phyloP scores from a whole-genome alignment of 2,888 invertebrate genomes.

The Amiota communis region DNA sequence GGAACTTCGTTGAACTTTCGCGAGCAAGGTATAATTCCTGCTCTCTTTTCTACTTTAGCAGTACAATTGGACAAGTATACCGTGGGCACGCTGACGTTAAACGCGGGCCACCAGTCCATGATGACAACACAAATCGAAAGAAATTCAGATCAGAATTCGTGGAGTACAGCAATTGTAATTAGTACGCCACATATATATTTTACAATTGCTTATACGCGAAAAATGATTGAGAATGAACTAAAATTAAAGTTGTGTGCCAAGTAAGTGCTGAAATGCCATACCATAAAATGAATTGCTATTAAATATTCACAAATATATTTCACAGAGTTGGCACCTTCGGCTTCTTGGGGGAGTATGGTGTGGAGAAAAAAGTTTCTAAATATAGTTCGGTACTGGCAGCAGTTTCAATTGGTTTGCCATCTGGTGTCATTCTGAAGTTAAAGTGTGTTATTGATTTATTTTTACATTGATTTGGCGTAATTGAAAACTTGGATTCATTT shows the following conservation, averaged over 20 bases:
- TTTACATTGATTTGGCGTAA: background rate
- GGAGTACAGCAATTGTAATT: slow-evolving; percentile 84
- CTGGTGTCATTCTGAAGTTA: slow-evolving; percentile 90
- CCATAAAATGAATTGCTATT: background rate
- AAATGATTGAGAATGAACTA: slow-evolving; percentile 85
- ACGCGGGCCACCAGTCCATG: slow-evolving; percentile 80
- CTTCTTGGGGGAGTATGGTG: slow-evolving; percentile 89
- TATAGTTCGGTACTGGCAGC: slow-evolving; percentile 90
- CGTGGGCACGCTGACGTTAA: slow-evolving; percentile 90
- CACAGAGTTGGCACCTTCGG: slow-evolving; percentile 90
- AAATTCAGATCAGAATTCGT: slow-evolving; percentile 81
- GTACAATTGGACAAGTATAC: slow-evolving; percentile 90
- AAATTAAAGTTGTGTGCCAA: slow-evolving; percentile 85
- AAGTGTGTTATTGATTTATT: slow-evolving; percentile 76
- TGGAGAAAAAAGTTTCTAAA: slow-evolving; percentile 93
- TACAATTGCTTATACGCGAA: slow-evolving; percentile 84
- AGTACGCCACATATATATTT: slow-evolving; percentile 87
- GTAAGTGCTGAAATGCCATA: slow-evolving; percentile 73
- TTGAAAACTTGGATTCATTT: slow-evolving; percentile 40
- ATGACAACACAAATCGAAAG: slow-evolving; percentile 88
- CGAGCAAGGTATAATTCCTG: slow-evolving; percentile 83
- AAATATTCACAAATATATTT: slow-evolving; percentile 36
- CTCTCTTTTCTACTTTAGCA: slow-evolving; percentile 85
- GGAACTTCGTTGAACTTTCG: slow-evolving; percentile 85
- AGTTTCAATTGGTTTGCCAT: slow-evolving; percentile 88